Conservation (phyloP, 2,888 invertebrate species). For the Mesorhabditis belari region DNA sequence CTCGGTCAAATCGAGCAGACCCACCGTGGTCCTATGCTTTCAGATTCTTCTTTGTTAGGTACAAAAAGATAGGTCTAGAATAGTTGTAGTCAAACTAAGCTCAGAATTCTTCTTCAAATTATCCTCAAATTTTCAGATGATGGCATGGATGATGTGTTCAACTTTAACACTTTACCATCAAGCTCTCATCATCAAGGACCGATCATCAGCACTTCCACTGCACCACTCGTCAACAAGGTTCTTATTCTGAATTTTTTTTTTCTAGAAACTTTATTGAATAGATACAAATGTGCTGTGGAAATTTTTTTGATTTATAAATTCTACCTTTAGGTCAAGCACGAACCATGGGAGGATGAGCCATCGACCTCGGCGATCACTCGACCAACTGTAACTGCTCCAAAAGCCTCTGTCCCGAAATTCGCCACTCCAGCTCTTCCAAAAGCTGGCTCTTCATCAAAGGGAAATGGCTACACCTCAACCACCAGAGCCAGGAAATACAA, state of each 20-base stretch:
- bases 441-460: too few relatives aligned
- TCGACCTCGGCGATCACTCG: background rate
- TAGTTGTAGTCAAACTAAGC: too few relatives aligned
- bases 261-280: too few relatives aligned
- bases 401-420: background rate
- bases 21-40: too few relatives aligned
- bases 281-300: too few relatives aligned
- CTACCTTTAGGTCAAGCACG: background rate
- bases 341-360: background rate
- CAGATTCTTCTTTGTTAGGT: too few relatives aligned
- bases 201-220: background rate
- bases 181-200: background rate
- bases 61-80: too few relatives aligned
- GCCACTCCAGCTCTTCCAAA: background rate
- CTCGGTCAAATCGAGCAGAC: too few relatives aligned
- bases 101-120: too few relatives aligned
- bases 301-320: background rate
- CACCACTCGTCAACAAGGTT: too few relatives aligned
- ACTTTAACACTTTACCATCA: background rate
- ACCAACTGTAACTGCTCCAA: background rate
- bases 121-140: background rate
- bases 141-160: background rate
- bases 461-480: slow-evolving; percentile 10
- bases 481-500: slow-evolving; percentile 22
- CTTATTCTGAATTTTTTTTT: too few relatives aligned